These are phyloP conservation scores for Trichogramma dendrolimi DNA, from an alignment of 2,888 invertebrate species.

Conservation along the genomic window DNA sequence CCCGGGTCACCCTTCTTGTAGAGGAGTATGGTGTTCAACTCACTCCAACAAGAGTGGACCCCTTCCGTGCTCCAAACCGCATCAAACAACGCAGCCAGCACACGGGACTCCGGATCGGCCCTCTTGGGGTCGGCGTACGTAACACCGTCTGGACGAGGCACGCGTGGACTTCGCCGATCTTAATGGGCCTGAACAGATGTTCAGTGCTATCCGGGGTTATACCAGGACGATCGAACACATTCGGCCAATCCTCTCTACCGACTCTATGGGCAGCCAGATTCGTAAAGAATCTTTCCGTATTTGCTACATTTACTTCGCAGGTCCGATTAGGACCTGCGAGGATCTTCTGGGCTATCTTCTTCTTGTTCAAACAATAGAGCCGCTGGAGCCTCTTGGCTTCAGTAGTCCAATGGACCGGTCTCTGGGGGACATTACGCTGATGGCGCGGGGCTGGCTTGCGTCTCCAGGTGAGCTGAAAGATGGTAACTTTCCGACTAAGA, in stretches of 20 bases:
- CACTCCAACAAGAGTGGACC: conserved; percentile 25
- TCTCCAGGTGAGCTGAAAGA: no score
- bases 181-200: neutral
- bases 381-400: conserved; percentile 19
- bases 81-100: conserved; percentile 25
- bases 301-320: conserved; percentile 14
- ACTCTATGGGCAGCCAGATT: neutral
- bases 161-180: neutral
- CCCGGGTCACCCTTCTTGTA: conserved; percentile 26
- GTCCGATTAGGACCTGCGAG: conserved; percentile 5
- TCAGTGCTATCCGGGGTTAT: neutral
- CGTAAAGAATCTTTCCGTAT: conserved; percentile 5
- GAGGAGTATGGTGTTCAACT: conserved; percentile 26
- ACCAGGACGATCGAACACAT: neutral
- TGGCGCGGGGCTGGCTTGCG: no score
- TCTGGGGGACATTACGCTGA: no score
- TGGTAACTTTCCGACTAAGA: no score
- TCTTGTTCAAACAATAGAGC: conserved; percentile 21
- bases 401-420: no score
- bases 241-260: neutral
- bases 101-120: conserved; percentile 26
- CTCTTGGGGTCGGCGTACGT: conserved; percentile 27
- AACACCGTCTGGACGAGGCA: conserved; percentile 15
- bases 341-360: conserved; percentile 21
- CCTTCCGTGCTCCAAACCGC: conserved; percentile 22